Percentiles rank a stretch among this genome's conserved stretches.
Conservation (phyloP, 2,113 vertebrate genomes). For the Ptilonorhynchus violaceus region DNA sequence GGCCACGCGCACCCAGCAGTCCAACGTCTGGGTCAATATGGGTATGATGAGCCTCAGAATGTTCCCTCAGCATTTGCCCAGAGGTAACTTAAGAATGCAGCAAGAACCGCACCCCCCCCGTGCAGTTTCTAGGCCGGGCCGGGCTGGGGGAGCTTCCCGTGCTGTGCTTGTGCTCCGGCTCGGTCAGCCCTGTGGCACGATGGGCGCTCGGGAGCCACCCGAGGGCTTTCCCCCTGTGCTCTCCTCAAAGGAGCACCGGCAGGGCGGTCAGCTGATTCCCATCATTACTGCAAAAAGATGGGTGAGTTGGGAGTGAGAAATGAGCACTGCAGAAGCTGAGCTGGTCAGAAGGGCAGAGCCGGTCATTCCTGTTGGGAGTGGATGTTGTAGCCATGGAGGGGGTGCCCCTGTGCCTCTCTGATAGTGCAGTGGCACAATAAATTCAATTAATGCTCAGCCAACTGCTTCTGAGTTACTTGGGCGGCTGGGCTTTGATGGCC, state of each 20-base stretch:
- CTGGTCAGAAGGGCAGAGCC: neutral
- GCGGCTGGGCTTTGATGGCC: neutral
- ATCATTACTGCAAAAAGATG: neutral
- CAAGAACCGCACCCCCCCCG: conserved; percentile 78
- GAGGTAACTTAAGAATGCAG: conserved; percentile 99
- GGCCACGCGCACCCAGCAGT: conserved; percentile 90
- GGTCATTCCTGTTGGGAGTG: neutral
- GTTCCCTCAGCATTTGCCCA: conserved; percentile 91
- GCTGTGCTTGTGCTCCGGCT: conserved; percentile 38
- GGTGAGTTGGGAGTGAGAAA: neutral
- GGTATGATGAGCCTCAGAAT: conserved; percentile 99
- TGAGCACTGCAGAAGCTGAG: neutral
- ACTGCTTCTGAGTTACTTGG: neutral
- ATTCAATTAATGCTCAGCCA: neutral
- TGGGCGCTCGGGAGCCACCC: neutral
- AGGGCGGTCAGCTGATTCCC: neutral
- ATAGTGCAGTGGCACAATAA: neutral
- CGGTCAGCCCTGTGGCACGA: neutral
- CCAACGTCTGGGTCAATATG: conserved; percentile 99
- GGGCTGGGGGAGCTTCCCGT: conserved; percentile 50
- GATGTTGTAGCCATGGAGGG: neutral
- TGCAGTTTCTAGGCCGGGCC: conserved; percentile 40
- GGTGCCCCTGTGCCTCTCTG: neutral
- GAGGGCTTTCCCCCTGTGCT: conserved; percentile 37
- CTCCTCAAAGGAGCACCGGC: neutral